A percentile compares a stretch with the other conserved stretches of the same genome.
Conservation (phyloP, 2,888 invertebrate species). For the Ophion obscuratus region DNA sequence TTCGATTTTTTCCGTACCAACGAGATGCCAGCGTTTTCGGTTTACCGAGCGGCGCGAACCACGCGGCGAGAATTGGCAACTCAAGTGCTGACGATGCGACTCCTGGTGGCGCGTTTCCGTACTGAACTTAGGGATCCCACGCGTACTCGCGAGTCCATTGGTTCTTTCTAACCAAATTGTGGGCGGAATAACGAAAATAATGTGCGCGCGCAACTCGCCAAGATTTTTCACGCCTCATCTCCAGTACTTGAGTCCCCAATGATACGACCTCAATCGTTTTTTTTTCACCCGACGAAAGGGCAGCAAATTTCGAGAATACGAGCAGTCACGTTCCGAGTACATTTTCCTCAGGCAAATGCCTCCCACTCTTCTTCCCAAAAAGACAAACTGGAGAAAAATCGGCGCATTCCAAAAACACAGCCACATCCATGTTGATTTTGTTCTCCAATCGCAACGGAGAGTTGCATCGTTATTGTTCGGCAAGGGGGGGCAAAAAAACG, state of each 20-base stretch:
- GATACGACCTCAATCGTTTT: not conserved
- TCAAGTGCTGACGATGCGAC: slow-evolving; percentile 14
- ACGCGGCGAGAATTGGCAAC: not conserved
- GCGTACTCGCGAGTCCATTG: too few species aligned
- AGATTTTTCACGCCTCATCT: slow-evolving; percentile 9
- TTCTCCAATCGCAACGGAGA: not conserved
- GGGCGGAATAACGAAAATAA: not conserved
- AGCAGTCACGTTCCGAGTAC: not conserved
- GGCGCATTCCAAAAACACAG: not conserved
- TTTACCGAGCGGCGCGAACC: not conserved
- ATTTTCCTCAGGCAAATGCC: not conserved
- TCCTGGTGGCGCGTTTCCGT: slow-evolving; percentile 9
- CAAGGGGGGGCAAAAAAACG: not conserved
- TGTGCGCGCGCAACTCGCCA: not conserved
- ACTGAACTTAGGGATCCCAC: not conserved
- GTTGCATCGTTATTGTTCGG: not conserved
- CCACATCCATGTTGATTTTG: not conserved
- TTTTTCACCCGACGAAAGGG: not conserved
- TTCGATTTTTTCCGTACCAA: not conserved
- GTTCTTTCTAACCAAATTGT: not conserved
- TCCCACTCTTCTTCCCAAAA: not conserved
- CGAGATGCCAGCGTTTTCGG: not conserved
- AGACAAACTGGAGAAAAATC: not conserved
- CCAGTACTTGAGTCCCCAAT: not conserved
- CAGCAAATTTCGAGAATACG: not conserved